Evolutionary conservation across 2,888 invertebrate genomes (phyloP).

Genomic region (Drosophila rellima): DNA sequence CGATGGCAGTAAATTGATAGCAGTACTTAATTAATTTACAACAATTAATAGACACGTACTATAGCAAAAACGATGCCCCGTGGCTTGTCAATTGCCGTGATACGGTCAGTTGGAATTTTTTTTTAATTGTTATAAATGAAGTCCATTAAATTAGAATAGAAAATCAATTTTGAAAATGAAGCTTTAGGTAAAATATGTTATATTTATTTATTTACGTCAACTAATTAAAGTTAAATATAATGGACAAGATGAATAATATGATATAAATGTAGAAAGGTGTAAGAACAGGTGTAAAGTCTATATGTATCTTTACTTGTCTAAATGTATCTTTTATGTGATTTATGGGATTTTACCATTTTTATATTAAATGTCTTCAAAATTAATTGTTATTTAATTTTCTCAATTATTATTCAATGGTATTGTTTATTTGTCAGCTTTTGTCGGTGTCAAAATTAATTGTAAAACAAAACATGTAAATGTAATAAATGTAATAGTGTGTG

Average conservation of each 20-base stretch:
- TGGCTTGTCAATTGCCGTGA: constrained; percentile 41
- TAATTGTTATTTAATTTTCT: background rate
- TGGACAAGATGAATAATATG: too few relatives aligned
- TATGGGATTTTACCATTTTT: background rate
- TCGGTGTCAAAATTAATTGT: constrained; percentile 15
- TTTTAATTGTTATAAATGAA: constrained; percentile 25
- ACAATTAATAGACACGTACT: constrained; percentile 32
- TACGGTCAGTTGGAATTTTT: constrained; percentile 13
- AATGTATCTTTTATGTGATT: constrained; percentile 10
- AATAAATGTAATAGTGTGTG: constrained; percentile 2
- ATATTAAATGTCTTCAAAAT: background rate
- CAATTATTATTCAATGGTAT: background rate
- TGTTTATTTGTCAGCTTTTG: constrained; percentile 7
- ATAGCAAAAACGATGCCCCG: constrained; percentile 18
- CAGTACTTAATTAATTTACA: constrained; percentile 64
- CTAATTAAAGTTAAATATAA: too few relatives aligned
- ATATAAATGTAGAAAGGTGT: too few relatives aligned
- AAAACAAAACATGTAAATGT: constrained; percentile 29
- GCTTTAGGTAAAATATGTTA: background rate
- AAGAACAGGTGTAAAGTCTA: too few relatives aligned
- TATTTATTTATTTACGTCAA: too few relatives aligned
- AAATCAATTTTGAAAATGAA: background rate
- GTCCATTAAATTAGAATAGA: constrained; percentile 12
- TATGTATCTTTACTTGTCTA: constrained; percentile 3
- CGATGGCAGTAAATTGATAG: constrained; percentile 67